A percentile compares a stretch with the other conserved stretches of the same genome.
phyloP scores from a whole-genome alignment of 2,888 invertebrate genomes.

The Geophilus truncorum region DNA sequence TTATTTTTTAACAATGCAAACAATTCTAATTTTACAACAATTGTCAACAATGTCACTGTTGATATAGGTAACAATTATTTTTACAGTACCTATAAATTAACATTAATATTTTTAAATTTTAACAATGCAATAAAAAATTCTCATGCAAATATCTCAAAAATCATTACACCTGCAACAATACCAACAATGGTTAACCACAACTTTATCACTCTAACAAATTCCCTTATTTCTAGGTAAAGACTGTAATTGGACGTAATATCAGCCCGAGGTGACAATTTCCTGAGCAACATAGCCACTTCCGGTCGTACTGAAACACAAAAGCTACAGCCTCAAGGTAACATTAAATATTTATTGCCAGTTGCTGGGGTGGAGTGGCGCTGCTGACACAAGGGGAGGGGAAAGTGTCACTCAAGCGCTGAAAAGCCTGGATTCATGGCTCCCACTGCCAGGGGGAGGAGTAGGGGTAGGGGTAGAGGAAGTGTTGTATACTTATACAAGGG shows the following conservation, averaged over 20 bases:
- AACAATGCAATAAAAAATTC: too few species aligned
- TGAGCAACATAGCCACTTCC: background rate
- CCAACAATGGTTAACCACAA: too few species aligned
- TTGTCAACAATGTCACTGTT: too few species aligned
- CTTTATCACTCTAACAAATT: background rate
- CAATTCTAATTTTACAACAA: too few species aligned
- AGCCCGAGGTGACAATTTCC: background rate
- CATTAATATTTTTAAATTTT: too few species aligned
- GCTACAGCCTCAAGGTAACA: background rate
- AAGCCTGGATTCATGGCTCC: background rate
- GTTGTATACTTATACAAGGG: slow-evolving; percentile 1
- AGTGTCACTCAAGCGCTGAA: background rate
- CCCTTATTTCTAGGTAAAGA: background rate
- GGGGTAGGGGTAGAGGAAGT: background rate
- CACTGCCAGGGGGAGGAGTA: too few species aligned
- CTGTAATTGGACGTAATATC: background rate
- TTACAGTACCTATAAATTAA: too few species aligned
- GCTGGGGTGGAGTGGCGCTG: background rate
- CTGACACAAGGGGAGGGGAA: background rate
- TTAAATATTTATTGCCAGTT: background rate
- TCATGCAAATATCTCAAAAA: too few species aligned
- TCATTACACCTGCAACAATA: too few species aligned
- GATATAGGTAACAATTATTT: too few species aligned
- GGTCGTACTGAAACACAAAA: background rate
- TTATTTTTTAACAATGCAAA: too few species aligned